Evolutionary conservation across 2,888 invertebrate genomes (phyloP).

Genomic region (Hirtodrosophila duncani): DNA sequence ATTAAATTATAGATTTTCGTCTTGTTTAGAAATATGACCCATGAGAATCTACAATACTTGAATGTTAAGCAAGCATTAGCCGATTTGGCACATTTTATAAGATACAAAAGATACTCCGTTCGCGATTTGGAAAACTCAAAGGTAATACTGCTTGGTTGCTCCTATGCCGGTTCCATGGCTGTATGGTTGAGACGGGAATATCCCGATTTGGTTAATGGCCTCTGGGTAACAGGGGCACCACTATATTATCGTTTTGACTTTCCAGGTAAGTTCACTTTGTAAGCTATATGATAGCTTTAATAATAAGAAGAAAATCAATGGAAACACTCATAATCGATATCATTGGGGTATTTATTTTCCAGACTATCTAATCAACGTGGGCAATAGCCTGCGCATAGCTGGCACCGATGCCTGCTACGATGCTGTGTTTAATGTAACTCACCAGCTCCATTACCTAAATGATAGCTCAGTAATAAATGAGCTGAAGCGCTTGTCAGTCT

Average conservation of each 20-base stretch:
- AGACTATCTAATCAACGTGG: conserved; percentile 16
- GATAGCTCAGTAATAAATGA: conserved; percentile 2
- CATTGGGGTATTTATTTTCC: not conserved
- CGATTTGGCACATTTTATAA: conserved; percentile 36
- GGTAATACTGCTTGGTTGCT: conserved; percentile 36
- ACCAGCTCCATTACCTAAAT: conserved; percentile 6
- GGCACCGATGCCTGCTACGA: conserved; percentile 21
- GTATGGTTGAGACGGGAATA: conserved; percentile 26
- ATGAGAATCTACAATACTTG: conserved; percentile 29
- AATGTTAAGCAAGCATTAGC: conserved; percentile 25
- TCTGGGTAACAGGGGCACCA: conserved; percentile 19
- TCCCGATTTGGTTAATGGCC: conserved; percentile 27
- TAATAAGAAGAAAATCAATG: too few relatives aligned
- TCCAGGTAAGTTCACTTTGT: conserved; percentile 24
- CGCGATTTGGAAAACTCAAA: conserved; percentile 18
- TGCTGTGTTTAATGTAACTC: not conserved
- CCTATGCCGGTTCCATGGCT: conserved; percentile 27
- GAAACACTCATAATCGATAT: not conserved
- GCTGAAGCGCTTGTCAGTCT: not conserved
- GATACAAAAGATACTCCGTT: conserved; percentile 13
- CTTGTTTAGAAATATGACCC: conserved; percentile 12
- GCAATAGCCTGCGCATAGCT: conserved; percentile 10
- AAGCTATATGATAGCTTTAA: too few relatives aligned
- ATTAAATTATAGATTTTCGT: too few relatives aligned
- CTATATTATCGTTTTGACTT: conserved; percentile 16